Evolutionary conservation across 53 echinoderm and acorn worm genomes (phyloP), one percentile per base, ranked within the genome.

Genomic region (Hippasteria phrygiana): DNA sequence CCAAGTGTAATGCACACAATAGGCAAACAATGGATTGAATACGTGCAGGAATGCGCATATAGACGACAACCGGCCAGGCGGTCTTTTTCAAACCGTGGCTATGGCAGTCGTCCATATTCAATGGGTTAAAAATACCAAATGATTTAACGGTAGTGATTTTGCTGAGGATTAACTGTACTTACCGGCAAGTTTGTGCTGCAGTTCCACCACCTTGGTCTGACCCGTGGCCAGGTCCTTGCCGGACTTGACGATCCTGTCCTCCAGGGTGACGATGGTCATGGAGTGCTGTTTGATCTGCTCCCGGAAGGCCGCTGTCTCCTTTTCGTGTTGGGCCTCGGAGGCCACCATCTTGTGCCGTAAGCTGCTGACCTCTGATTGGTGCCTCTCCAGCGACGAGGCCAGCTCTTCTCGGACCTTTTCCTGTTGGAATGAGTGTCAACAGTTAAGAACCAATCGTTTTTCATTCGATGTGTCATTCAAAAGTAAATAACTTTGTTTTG

Each of bases 231-330:
- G 55, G 43, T 71, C 95, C 55, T 91, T 88, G 63, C 62, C 87
- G 3, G 88, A 46, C 79, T 92, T 92, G 48, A 67, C 79, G 12
- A 88, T 29, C 75, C 78, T 79, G 53, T 95, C 94, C 85, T 97
- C 97, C 65, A 94, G 48, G 75, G 83, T 53, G 46, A 92, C 89
- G 48, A 94, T 94, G 62, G 93, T 97, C 74, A 97, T 84, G 0
- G 92, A 65, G 33, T 97, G 95, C 88, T 97, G 97, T 9, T 88
- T 91, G 55, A 94, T 59, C 94, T 95, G 93, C 65, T 93, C 97
- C 79, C 92, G 91, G 82, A 90, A 88, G 18, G 93, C 92, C 0
- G 65, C 91, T 27, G 73, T 80, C 88, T 97, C 93, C 65, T 92
- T 91, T 62, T 74, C 75, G 55, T 92, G 93, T 12, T 73, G 76